These are phyloP conservation scores for Enteromius anoplus DNA, from an alignment of 2,797 vertebrate genomes.

Conservation along the genomic window DNA sequence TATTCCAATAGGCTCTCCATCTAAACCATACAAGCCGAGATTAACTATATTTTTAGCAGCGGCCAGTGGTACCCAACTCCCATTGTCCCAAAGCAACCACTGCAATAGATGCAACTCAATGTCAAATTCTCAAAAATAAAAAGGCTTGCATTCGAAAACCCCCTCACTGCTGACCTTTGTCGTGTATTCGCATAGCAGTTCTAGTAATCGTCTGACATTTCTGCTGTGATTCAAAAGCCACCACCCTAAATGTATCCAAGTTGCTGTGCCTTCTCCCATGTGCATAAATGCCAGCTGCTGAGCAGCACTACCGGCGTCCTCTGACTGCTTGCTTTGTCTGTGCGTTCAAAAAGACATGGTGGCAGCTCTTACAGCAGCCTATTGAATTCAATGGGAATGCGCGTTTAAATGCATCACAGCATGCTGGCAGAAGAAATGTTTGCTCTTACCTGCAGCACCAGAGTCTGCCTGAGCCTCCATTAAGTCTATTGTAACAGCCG, in stretches of 20 bases:
- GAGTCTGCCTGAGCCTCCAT: conserved; percentile 63
- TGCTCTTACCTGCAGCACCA: conserved; percentile 61
- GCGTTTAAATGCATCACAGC: conserved; percentile 22
- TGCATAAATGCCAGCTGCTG: conserved; percentile 42
- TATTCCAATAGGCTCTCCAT: neutral
- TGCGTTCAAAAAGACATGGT: neutral
- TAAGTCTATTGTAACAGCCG: conserved; percentile 56
- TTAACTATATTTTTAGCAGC: neutral
- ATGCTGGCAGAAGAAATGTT: conserved; percentile 41
- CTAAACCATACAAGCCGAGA: neutral
- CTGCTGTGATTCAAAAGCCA: neutral
- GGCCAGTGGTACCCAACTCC: conserved; percentile 5
- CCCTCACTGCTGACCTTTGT: neutral
- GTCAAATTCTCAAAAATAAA: conserved; percentile 27
- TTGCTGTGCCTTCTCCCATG: conserved; percentile 10
- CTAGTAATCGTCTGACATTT: neutral
- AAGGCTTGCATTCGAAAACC: neutral
- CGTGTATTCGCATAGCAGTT: neutral
- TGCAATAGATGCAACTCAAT: conserved; percentile 38
- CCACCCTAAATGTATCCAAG: conserved; percentile 8
- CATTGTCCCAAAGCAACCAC: conserved; percentile 22
- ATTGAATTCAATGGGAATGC: conserved; percentile 16
- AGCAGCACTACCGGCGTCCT: conserved; percentile 40
- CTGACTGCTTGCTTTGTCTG: conserved; percentile 38
- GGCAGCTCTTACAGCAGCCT: conserved; percentile 19